Conservation (phyloP, 2,797 vertebrate genomes). For the Natrix natrix region DNA sequence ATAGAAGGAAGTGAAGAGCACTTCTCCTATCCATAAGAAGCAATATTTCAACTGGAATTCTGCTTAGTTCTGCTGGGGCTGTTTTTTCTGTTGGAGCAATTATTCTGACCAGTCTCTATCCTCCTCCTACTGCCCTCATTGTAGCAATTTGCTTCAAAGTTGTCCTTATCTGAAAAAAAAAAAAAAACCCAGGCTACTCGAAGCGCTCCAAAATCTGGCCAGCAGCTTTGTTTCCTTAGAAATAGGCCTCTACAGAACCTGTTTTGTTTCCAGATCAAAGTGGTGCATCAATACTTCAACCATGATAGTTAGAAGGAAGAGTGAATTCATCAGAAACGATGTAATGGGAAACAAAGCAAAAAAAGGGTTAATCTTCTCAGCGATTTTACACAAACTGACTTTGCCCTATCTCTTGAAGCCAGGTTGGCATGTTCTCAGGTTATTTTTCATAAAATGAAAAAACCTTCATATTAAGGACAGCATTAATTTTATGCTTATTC, state of each 20-base stretch:
- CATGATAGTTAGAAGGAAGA: background rate
- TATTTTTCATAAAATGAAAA: background rate
- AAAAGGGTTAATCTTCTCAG: background rate
- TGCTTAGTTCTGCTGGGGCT: background rate
- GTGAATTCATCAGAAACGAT: background rate
- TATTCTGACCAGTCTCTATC: background rate
- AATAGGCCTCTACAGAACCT: background rate
- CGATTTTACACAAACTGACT: background rate
- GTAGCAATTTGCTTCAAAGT: background rate
- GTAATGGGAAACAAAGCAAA: background rate
- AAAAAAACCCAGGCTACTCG: background rate
- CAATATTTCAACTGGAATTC: background rate
- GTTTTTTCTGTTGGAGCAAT: background rate
- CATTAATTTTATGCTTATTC: background rate
- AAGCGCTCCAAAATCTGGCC: background rate
- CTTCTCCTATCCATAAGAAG: background rate
- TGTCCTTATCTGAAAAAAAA: background rate
- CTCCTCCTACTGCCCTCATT: background rate
- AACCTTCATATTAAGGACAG: background rate
- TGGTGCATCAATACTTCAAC: background rate
- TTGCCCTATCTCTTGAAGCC: background rate
- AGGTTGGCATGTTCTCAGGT: background rate
- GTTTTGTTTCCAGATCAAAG: background rate
- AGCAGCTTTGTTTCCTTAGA: background rate
- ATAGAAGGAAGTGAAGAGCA: background rate